Conservation (phyloP, 2,888 invertebrate genomes). For the Calameuta idolon region DNA sequence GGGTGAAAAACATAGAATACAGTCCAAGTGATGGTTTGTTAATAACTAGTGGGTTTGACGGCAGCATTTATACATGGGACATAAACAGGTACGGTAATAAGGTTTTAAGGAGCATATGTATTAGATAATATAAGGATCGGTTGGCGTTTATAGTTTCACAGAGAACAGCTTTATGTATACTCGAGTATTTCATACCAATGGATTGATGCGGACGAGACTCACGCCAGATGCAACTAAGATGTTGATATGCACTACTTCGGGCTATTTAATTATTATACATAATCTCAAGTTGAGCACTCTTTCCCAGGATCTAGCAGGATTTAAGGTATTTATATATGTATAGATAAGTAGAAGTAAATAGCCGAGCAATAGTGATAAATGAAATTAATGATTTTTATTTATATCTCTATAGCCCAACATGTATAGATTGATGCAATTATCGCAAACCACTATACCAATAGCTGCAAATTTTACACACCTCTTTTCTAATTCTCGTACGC, state of each 20-base stretch:
- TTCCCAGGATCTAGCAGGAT: constrained; percentile 83
- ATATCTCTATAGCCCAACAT: constrained; percentile 80
- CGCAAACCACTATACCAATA: constrained; percentile 83
- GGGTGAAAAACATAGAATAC: constrained; percentile 96
- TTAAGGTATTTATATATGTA: constrained; percentile 73
- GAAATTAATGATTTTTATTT: neutral
- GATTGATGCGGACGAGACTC: constrained; percentile 87
- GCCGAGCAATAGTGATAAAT: neutral
- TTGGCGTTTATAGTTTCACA: constrained; percentile 68
- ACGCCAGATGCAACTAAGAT: constrained; percentile 89
- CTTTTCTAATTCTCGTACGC: constrained; percentile 78
- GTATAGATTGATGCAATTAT: constrained; percentile 90
- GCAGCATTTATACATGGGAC: constrained; percentile 94
- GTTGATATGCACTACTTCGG: constrained; percentile 91
- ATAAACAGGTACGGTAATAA: constrained; percentile 77
- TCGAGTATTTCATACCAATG: constrained; percentile 87
- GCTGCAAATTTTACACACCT: constrained; percentile 85
- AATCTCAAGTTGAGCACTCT: constrained; percentile 85
- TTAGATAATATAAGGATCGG: neutral
- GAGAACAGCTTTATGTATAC: constrained; percentile 83
- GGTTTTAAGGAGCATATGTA: neutral
- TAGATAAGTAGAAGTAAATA: constrained; percentile 3
- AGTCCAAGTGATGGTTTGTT: constrained; percentile 85
- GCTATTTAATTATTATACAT: constrained; percentile 90
- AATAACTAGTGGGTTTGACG: constrained; percentile 93